phyloP scores from a whole-genome alignment of 2,113 vertebrate species.

The Periophthalmodon schlosseri region DNA sequence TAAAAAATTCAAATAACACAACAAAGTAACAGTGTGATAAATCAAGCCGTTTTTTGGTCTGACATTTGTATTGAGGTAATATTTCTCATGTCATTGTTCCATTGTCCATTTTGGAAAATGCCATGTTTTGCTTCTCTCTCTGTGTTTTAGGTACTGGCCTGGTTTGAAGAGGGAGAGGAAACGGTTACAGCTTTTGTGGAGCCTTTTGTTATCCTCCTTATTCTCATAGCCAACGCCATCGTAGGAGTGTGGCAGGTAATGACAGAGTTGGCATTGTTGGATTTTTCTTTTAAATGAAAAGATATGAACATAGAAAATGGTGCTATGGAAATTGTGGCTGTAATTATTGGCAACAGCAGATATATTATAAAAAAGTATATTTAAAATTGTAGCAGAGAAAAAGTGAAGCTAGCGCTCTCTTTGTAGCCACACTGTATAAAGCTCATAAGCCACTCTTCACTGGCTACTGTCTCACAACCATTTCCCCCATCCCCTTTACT shows the following conservation, averaged over 20 bases:
- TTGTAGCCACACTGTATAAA: background rate
- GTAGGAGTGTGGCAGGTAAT: slow-evolving; percentile 98
- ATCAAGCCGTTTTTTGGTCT: slow-evolving; percentile 26
- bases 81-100: background rate
- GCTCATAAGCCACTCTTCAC: slow-evolving; percentile 10
- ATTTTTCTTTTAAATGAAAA: background rate
- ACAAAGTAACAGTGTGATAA: slow-evolving; percentile 12
- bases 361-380: no score
- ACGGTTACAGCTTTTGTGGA: slow-evolving; percentile 98
- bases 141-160: slow-evolving; percentile 87
- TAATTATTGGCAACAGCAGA: no score
- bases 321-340: no score
- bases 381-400: background rate
- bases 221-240: slow-evolving; percentile 97
- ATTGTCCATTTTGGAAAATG: background rate
- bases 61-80: background rate
- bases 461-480: slow-evolving; percentile 16
- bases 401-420: background rate
- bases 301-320: background rate
- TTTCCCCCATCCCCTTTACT: background rate
- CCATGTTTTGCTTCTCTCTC: slow-evolving; percentile 4
- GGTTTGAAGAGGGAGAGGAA: slow-evolving; percentile 99
- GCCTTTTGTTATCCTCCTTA: slow-evolving; percentile 97
- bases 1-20: no score
- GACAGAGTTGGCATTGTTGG: background rate